Base-by-base conservation (phyloP, 1,140 invertebrate genomes). In the Choristoneura fumiferana region DNA sequence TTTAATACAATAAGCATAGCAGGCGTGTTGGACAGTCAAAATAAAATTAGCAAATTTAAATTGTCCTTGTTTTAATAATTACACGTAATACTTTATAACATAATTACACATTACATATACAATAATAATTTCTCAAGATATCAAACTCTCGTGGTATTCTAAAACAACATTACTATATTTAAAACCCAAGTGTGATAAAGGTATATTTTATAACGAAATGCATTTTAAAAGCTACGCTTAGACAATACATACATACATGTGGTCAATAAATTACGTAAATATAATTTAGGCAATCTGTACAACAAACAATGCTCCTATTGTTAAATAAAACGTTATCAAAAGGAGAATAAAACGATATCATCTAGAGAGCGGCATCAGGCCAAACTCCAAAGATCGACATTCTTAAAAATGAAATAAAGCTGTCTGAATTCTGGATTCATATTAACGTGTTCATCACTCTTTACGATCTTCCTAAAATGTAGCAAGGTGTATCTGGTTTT, bases 51-150 rank as follows among this genome's bases (percentile, higher is more conserved):
- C 18, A 35, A 78, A 76, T 77, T 81, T 84, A 81, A 87, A 83
- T 84, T 75, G 77, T 86, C 82, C 49, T 84, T 86, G 77, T 87
- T 89, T 89, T 86, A 84, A 86, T 85, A 87, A 84, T 87, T 89
- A 87, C 78, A 84, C 73, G 76, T 89, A 87, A 87, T 89, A 89
- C 82, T 89, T 85, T 79, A 84, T 84, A 88, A 88, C 83, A 88
- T 87, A 86, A 87, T 89, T 89, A 89, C 84, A 89, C 74, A 65
- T 77, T 88, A 87, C 78, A 86, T 84, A 78, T 84, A 87, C 82
- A 88, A 85, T 88, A 82, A 87, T 85, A 84, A 88, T 87, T 85
- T 84, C 81, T 85, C 76, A 81, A 81, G 80, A 86, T 81, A 84
- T 84, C 81, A 81, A 86, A 85, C 78, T 81, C 76, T 81, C 73